A percentile compares a stretch with the other conserved stretches of the same genome.
These are phyloP conservation scores for Antheraea assamensis DNA, from an alignment of 2,888 invertebrate species.

Conservation along the genomic window DNA sequence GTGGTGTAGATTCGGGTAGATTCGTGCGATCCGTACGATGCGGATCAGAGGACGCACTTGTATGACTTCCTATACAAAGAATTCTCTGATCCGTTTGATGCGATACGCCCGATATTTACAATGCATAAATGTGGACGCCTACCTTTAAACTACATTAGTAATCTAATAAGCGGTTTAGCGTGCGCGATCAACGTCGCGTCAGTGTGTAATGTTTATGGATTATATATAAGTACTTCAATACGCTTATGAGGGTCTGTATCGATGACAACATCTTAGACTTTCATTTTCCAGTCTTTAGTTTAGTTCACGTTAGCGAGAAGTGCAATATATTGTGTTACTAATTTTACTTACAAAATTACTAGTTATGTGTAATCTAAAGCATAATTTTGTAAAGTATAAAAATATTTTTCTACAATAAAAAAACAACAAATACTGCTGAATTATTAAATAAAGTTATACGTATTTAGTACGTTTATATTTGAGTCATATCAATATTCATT, in stretches of 20 bases:
- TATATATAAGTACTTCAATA: neutral
- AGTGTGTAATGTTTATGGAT: neutral
- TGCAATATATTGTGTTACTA: neutral
- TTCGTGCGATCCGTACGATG: no score
- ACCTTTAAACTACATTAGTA: neutral
- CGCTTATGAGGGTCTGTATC: constrained; percentile 2
- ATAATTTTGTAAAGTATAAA: neutral
- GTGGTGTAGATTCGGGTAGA: no score
- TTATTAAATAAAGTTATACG: neutral
- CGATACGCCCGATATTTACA: no score
- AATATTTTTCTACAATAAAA: neutral
- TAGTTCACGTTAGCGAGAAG: neutral
- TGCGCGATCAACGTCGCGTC: neutral
- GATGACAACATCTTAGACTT: constrained; percentile 14
- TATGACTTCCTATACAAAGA: no score
- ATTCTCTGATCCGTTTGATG: no score
- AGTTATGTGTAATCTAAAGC: neutral
- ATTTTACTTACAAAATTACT: neutral
- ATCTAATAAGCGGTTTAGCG: neutral
- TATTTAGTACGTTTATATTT: neutral
- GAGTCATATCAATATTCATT: no score
- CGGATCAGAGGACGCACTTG: no score
- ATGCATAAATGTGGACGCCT: no score
- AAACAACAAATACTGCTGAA: neutral
- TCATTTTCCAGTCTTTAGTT: constrained; percentile 13